These are phyloP conservation scores for Xestia ashworthii DNA, from an alignment of 2,888 invertebrate species.

Conservation along the genomic window DNA sequence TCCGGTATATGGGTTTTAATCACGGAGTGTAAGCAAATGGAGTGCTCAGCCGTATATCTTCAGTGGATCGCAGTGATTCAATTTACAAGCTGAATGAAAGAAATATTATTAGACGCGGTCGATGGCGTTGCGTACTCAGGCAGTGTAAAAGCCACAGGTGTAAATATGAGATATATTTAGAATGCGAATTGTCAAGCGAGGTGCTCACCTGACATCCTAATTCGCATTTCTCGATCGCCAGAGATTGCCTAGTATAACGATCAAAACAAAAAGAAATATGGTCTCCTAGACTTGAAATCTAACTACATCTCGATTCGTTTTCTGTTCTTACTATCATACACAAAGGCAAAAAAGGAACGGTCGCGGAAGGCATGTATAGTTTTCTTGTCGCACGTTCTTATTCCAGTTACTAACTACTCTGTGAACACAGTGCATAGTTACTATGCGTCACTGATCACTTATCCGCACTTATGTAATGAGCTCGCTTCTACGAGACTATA, in stretches of 20 bases:
- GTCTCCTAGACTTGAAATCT: background rate
- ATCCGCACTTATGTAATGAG: conserved; percentile 61
- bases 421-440: conserved; percentile 20
- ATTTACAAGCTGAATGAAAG: conserved; percentile 1
- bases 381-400: background rate
- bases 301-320: background rate
- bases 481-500: conserved; percentile 18
- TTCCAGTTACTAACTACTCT: conserved; percentile 35
- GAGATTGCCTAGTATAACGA: background rate
- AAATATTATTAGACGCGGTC: conserved; percentile 12
- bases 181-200: background rate
- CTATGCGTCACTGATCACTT: conserved; percentile 58
- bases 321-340: background rate
- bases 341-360: background rate
- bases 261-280: background rate
- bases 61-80: conserved; percentile 4
- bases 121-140: background rate
- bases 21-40: conserved; percentile 36
- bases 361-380: background rate
- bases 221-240: background rate
- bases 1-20: conserved; percentile 28
- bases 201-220: background rate
- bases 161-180: background rate
- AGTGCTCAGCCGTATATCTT: conserved; percentile 10
- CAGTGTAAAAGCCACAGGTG: background rate